Conservation (phyloP, 2,888 invertebrate genomes). For the Drosophila differens region DNA sequence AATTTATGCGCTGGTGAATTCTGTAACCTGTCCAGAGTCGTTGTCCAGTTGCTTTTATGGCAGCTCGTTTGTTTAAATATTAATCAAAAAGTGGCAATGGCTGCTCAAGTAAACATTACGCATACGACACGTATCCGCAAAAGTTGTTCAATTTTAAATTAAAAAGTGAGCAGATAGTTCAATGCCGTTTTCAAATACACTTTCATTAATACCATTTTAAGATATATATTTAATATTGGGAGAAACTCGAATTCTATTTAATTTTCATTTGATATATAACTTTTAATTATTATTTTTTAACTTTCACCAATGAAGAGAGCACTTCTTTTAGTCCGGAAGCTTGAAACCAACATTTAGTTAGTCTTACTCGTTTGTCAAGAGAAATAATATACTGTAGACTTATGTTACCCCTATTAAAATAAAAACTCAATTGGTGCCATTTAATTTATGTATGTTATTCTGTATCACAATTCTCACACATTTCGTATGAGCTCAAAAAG, state of each 20-base stretch:
- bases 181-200: background rate
- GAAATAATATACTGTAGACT: background rate
- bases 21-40: conserved; percentile 27
- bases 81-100: conserved; percentile 73
- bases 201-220: background rate
- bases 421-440: background rate
- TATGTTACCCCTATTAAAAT: background rate
- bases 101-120: conserved; percentile 59
- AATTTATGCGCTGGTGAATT: conserved; percentile 66
- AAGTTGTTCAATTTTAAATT: conserved; percentile 66
- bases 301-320: background rate
- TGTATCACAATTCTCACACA: background rate
- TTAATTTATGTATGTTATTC: background rate
- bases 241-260: background rate
- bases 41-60: conserved; percentile 70
- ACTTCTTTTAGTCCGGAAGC: background rate
- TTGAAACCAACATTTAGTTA: background rate
- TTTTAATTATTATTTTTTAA: background rate
- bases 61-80: conserved; percentile 74
- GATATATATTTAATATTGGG: background rate
- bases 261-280: background rate
- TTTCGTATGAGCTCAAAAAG: background rate
- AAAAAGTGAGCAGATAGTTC: background rate
- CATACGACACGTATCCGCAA: conserved; percentile 45
- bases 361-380: background rate